A percentile compares a stretch with the other conserved stretches of the same genome.
Conservation (phyloP, 2,888 invertebrate species). For the Lysandra bellargus region DNA sequence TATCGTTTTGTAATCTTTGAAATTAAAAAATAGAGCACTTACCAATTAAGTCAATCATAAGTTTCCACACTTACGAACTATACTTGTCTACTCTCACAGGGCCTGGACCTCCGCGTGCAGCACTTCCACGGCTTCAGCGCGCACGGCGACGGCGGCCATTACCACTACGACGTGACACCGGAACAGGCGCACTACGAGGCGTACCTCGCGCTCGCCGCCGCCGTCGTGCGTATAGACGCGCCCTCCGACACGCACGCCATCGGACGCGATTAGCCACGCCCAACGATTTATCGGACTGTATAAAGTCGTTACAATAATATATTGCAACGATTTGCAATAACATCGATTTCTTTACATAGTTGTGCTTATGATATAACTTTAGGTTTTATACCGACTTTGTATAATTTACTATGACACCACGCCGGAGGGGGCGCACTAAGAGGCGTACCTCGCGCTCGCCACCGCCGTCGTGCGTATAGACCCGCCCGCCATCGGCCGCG, state of each 20-base stretch:
- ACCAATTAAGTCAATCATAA: no score
- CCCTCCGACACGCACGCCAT: conserved; percentile 83
- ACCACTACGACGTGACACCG: conserved; percentile 97
- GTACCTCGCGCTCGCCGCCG: conserved; percentile 90
- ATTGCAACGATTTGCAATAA: neutral
- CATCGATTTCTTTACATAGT: no score
- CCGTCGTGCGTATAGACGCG: conserved; percentile 87
- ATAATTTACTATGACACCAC: no score
- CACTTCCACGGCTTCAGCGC: conserved; percentile 96
- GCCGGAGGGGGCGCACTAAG: no score
- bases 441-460: no score
- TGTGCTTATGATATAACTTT: no score
- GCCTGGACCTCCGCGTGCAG: conserved; percentile 93
- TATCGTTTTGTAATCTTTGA: no score
- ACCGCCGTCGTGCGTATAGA: no score
- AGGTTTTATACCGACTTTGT: no score
- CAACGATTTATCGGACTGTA: neutral
- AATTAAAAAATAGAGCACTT: no score
- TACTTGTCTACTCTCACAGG: conserved; percentile 76
- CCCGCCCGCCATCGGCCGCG: no score
- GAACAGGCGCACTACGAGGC: conserved; percentile 92
- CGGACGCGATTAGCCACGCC: conserved; percentile 85
- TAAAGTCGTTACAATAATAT: neutral
- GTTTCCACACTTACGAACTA: neutral
- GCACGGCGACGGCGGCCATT: conserved; percentile 95